Conservation (phyloP, 2,888 invertebrate genomes). For the Synanthedon vespiformis region DNA sequence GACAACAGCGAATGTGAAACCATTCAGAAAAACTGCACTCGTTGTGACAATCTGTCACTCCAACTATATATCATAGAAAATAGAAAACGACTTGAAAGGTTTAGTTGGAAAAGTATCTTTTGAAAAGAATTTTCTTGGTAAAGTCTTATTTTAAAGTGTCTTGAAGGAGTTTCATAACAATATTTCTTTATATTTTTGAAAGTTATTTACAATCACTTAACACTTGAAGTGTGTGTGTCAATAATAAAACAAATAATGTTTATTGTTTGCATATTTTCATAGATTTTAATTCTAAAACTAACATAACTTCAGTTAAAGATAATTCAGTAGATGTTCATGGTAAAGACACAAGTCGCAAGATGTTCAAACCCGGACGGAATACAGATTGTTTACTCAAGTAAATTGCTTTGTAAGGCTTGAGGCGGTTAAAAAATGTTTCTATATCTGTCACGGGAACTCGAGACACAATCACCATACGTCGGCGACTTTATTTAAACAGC, state of each 20-base stretch:
- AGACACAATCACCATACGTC: conserved; percentile 30
- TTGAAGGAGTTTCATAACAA: too few relatives aligned
- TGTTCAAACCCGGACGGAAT: conserved; percentile 13
- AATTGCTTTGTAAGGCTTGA: conserved; percentile 53
- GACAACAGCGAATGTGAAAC: background rate
- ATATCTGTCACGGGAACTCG: conserved; percentile 28
- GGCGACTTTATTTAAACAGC: conserved; percentile 18
- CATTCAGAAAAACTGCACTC: background rate
- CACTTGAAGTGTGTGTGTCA: too few relatives aligned
- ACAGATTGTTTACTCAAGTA: conserved; percentile 51
- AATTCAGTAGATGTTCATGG: background rate
- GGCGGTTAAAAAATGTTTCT: conserved; percentile 51
- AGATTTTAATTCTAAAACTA: background rate
- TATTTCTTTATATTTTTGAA: too few relatives aligned
- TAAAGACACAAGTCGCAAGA: conserved; percentile 14
- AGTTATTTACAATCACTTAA: too few relatives aligned
- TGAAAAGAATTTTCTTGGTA: too few relatives aligned
- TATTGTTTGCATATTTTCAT: too few relatives aligned
- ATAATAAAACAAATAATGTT: too few relatives aligned
- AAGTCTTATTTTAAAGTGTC: too few relatives aligned
- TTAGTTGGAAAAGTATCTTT: too few relatives aligned
- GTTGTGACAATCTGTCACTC: background rate
- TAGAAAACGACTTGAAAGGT: too few relatives aligned
- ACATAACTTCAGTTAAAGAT: background rate
- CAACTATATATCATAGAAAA: background rate